A percentile compares a stretch with the other conserved stretches of the same genome.
Conservation (phyloP, 2,888 invertebrate species). For the Eueremaeus valkanovi region DNA sequence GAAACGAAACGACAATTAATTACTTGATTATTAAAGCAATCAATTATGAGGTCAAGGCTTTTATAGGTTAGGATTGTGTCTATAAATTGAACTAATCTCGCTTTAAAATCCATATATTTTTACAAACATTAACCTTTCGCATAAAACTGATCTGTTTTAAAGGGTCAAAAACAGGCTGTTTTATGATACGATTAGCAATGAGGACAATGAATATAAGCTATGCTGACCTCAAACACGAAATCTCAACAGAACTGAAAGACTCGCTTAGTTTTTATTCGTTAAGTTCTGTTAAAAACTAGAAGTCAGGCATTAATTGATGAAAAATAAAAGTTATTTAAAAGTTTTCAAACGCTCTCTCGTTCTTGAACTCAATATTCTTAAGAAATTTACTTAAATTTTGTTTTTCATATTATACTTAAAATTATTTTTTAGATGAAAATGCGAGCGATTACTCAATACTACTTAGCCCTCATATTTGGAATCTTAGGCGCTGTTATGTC, state of each 20-base stretch:
- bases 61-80: no score
- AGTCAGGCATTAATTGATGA: neutral
- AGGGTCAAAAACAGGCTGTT: constrained; percentile 17
- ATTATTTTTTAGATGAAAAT: constrained; percentile 2
- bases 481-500: neutral
- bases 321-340: constrained; percentile 9
- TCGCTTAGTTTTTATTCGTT: neutral
- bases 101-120: neutral
- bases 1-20: no score
- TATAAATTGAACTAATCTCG: no score
- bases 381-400: neutral
- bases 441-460: neutral
- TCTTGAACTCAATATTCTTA: neutral
- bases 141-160: constrained; percentile 11
- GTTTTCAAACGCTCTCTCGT: neutral
- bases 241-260: no score
- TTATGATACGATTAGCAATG: constrained; percentile 1
- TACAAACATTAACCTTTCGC: constrained; percentile 1
- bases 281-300: neutral
- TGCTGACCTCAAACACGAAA: constrained; percentile 26
- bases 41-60: no score
- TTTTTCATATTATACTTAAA: no score
- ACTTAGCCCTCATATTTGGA: neutral
- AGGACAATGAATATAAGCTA: neutral
- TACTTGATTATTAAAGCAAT: no score